These are phyloP conservation scores for Nyctalus aviator DNA, from an alignment of 2,797 vertebrate genomes.

Conservation along the genomic window DNA sequence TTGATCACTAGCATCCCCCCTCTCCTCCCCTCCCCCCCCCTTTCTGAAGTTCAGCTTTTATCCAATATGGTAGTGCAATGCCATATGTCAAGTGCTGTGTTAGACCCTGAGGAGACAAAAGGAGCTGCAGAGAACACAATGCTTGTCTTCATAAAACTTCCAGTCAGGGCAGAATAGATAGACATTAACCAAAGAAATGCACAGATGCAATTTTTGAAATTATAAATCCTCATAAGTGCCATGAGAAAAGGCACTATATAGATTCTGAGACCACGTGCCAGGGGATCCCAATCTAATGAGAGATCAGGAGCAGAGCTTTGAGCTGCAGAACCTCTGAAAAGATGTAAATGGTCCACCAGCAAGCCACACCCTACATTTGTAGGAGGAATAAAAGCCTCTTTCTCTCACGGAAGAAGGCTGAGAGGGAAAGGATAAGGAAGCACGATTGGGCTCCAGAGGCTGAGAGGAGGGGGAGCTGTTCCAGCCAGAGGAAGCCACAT, in stretches of 20 bases:
- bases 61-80: not conserved
- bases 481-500: not conserved
- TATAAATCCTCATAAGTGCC: not conserved
- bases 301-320: not conserved
- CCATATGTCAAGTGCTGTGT: not conserved
- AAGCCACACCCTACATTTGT: not conserved
- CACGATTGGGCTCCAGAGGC: not conserved
- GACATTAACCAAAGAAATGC: slow-evolving; percentile 43
- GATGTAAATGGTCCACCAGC: not conserved
- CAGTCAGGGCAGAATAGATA: not conserved
- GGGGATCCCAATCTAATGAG: not conserved
- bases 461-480: not conserved
- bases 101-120: slow-evolving; percentile 6
- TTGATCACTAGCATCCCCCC: not conserved
- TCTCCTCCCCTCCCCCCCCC: not conserved
- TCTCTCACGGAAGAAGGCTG: not conserved
- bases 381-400: not conserved
- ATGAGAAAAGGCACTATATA: slow-evolving; percentile 22
- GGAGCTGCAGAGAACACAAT: slow-evolving; percentile 18
- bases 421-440: not conserved
- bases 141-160: slow-evolving; percentile 59
- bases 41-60: slow-evolving; percentile 19
- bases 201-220: slow-evolving; percentile 2
- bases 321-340: not conserved
- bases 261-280: not conserved